phyloP scores from a whole-genome alignment of 2,113 vertebrate species.

The Sminthopsis crassicaudata region DNA sequence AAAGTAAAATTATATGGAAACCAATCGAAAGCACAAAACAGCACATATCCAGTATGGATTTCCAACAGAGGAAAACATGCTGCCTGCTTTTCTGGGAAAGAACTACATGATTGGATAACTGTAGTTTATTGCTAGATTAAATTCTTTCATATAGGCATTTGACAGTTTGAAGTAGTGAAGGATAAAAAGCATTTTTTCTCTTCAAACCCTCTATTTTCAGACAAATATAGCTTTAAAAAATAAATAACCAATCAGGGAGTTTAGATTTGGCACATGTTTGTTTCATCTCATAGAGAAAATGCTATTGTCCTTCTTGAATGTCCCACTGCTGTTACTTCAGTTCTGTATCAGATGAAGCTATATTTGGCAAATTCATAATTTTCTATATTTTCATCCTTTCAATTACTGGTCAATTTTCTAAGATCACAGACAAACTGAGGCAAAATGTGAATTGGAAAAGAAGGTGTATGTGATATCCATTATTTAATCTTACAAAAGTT shows the following conservation, averaged over 20 bases:
- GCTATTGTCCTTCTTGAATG: not conserved
- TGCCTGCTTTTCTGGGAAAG: conserved; percentile 17
- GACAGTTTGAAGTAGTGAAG: not conserved
- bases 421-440: not conserved
- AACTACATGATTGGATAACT: conserved; percentile 6
- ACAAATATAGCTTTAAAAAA: not conserved
- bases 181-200: not conserved
- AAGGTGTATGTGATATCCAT: not conserved
- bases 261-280: not conserved
- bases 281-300: not conserved
- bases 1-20: not conserved
- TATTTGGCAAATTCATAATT: not conserved
- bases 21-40: conserved; percentile 2
- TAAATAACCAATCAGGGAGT: not conserved
- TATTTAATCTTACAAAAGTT: not conserved
- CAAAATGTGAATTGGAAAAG: not conserved
- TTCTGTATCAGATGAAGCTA: not conserved
- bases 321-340: not conserved
- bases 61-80: conserved; percentile 36
- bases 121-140: not conserved
- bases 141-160: not conserved
- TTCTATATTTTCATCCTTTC: not conserved
- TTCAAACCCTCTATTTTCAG: not conserved
- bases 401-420: not conserved
- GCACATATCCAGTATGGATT: not conserved